A percentile compares a stretch with the other conserved stretches of the same genome.
Conservation (phyloP, 2,797 vertebrate species). For the Tragelaphus eurycerus region DNA sequence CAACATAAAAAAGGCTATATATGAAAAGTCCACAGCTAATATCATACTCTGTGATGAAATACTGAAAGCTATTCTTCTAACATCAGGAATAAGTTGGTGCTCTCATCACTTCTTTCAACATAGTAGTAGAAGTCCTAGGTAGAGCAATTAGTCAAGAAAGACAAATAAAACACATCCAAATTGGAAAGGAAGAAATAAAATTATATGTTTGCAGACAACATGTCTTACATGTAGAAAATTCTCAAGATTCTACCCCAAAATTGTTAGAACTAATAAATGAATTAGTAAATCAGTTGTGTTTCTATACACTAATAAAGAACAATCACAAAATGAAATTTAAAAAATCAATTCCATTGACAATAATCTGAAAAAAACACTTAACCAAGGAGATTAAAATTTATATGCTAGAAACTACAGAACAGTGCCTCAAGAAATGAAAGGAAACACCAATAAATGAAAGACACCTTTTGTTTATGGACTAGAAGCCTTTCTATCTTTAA, state of each 20-base stretch:
- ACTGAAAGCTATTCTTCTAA: background rate
- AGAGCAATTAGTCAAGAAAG: background rate
- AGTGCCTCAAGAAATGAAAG: background rate
- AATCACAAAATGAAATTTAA: background rate
- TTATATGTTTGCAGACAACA: background rate
- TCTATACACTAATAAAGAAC: background rate
- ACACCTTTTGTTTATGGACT: background rate
- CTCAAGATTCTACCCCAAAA: background rate
- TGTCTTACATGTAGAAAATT: background rate
- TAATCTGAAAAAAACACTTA: background rate
- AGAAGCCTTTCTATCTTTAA: background rate
- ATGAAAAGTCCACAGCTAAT: background rate
- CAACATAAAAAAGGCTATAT: background rate
- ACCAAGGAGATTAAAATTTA: background rate
- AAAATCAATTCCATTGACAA: background rate
- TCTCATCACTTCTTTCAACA: background rate
- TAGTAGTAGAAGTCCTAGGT: background rate
- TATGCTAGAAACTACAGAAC: background rate
- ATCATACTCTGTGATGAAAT: background rate
- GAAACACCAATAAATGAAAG: background rate
- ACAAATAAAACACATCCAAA: background rate
- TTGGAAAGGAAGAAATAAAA: background rate
- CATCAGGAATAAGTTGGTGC: background rate
- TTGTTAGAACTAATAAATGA: background rate
- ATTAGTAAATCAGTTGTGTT: background rate